Conservation (phyloP, 2,888 invertebrate genomes). For the Congeria kusceri region DNA sequence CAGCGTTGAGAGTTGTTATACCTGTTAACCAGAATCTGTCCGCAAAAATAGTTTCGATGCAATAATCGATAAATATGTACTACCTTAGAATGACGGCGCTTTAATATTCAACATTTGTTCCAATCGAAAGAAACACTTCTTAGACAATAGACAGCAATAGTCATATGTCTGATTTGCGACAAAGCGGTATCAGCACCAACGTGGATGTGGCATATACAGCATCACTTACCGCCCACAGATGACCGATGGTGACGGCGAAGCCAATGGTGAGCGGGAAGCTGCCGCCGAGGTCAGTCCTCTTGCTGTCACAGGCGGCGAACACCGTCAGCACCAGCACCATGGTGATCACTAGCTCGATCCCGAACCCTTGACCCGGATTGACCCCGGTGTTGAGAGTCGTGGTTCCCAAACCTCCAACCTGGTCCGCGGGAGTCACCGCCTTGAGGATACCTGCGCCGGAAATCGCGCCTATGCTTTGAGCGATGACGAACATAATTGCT, state of each 20-base stretch:
- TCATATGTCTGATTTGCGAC: too few species aligned
- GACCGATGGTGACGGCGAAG: constrained; percentile 93
- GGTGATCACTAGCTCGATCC: constrained; percentile 94
- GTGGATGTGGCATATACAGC: not conserved
- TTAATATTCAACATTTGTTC: too few species aligned
- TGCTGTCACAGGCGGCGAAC: constrained; percentile 92
- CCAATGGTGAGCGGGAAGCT: constrained; percentile 94
- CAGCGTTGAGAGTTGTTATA: too few species aligned
- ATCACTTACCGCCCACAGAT: constrained; percentile 92
- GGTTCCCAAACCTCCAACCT: constrained; percentile 96
- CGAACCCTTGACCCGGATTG: constrained; percentile 90
- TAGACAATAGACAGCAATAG: too few species aligned
- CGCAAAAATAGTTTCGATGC: too few species aligned
- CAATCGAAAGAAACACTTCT: too few species aligned
- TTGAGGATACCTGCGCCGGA: constrained; percentile 95
- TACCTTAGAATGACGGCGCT: too few species aligned
- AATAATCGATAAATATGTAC: too few species aligned
- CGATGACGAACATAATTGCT: constrained; percentile 92
- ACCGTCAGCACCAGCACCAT: constrained; percentile 94
- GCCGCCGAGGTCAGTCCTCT: constrained; percentile 92
- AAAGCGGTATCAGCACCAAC: too few species aligned
- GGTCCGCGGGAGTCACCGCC: constrained; percentile 79
- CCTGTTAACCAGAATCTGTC: too few species aligned
- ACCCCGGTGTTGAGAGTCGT: constrained; percentile 83
- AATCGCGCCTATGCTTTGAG: constrained; percentile 96